Percentiles rank a stretch among this genome's conserved stretches.
These are phyloP conservation scores for Syrrhaptes paradoxus DNA, from an alignment of 2,113 vertebrate species.

Conservation along the genomic window DNA sequence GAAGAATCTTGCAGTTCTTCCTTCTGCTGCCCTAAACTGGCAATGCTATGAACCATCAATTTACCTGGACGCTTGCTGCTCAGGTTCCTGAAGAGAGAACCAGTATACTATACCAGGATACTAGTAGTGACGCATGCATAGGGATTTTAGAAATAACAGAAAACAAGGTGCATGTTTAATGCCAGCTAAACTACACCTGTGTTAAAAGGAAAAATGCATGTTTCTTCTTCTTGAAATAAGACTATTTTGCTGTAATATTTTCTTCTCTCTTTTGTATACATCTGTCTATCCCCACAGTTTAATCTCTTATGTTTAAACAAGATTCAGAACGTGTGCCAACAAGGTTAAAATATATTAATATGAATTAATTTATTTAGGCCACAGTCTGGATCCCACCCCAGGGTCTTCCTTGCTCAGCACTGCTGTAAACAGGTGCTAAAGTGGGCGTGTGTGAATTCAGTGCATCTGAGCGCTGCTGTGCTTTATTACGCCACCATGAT, in stretches of 20 bases:
- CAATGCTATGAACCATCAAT: background rate
- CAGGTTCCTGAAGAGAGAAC: background rate
- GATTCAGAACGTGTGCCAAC: background rate
- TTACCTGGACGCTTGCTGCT: accelerated
- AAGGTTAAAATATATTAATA: background rate
- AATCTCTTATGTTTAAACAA: background rate
- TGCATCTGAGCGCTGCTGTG: background rate
- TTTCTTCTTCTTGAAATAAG: background rate
- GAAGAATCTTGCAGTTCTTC: background rate
- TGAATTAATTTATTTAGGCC: background rate
- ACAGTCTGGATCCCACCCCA: background rate
- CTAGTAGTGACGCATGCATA: accelerated
- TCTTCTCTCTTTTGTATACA: background rate
- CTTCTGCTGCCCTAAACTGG: background rate
- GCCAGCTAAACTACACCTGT: background rate
- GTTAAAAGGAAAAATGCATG: background rate
- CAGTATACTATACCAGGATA: background rate
- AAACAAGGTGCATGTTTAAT: background rate
- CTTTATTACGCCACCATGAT: background rate
- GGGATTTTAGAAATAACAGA: background rate
- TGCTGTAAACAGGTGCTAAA: background rate
- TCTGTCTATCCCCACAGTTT: background rate
- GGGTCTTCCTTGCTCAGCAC: background rate
- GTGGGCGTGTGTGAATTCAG: background rate
- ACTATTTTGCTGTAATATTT: background rate